Base-by-base conservation (phyloP, 2,888 invertebrate species). In the Archaeoteleia sp. region DNA sequence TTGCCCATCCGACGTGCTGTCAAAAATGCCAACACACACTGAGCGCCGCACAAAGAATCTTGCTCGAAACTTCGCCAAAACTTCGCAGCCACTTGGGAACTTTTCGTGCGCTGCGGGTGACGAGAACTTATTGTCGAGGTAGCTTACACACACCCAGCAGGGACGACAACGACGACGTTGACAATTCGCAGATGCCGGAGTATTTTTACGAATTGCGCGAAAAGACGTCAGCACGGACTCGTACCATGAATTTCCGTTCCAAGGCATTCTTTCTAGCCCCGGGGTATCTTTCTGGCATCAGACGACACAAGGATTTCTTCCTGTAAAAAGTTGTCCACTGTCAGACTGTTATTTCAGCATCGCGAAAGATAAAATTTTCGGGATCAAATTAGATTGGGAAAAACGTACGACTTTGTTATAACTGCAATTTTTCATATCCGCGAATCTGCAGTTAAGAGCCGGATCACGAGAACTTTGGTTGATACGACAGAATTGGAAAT, bases 101-200 rank as follows among this genome's bases (percentile, higher is more conserved):
- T 71, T 62, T 46, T 34, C 27, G 49, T 43, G 53, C 67, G 30
- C 53, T 53, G 63, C 45, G 67, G 68, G 70, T 71, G 73, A 71
- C 67, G 71, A 66, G 60, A 70, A 69, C 74, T 72, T 73, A 72
- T 70, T 71, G 72, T 72, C 37, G 42, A 62, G 55, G 60, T 46
- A 55, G 55, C 40, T 32, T 60, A 61, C 60, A 55, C 58, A 61
- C 62, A 48, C 42, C 48, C 45, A 42, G 37, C 17, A 2, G 5
- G 29, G 29, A 61, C 42, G 45, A 54, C 61, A 45, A 54, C 43
- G 29, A 51, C 45, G 23, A 2, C 35, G 39, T 53, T 46, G 53
- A 57, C 40, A 35, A 53, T 37, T 34, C 45, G 53, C 51, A 51
- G 53, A 69, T 65, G 48, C 49, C 45, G 25, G 14, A 27, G 17